Percentiles rank a stretch among this genome's conserved stretches.
phyloP scores from a whole-genome alignment of 2,797 vertebrate genomes.

The Champsocephalus esox region DNA sequence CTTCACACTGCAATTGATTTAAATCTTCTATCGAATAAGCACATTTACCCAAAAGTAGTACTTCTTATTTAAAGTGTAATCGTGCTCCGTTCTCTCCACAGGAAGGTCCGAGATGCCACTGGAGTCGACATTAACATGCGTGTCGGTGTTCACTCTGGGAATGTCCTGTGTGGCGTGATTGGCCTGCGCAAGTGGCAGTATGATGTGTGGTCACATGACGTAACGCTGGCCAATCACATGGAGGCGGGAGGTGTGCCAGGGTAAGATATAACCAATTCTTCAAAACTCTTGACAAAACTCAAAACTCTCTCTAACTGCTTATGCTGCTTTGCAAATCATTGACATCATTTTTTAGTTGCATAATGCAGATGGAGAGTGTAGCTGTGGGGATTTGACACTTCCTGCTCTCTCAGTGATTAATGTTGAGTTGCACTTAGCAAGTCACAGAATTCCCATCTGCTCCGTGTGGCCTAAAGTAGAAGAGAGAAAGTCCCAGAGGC shows the following conservation, averaged over 20 bases:
- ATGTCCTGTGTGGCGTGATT: conserved; percentile 96
- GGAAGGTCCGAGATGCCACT: conserved; percentile 96
- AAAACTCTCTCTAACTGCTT: background rate
- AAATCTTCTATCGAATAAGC: background rate
- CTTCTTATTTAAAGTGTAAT: background rate
- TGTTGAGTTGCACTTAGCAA: conserved; percentile 30
- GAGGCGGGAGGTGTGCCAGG: conserved; percentile 97
- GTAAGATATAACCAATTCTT: conserved; percentile 75
- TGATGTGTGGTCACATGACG: conserved; percentile 98
- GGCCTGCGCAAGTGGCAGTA: conserved; percentile 99
- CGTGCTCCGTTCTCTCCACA: conserved; percentile 61
- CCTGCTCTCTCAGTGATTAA: conserved; percentile 23
- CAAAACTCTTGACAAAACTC: background rate
- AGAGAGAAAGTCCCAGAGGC: conserved; percentile 11
- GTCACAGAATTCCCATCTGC: conserved; percentile 37
- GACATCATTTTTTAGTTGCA: background rate
- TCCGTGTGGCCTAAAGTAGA: conserved; percentile 2
- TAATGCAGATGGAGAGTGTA: conserved; percentile 1
- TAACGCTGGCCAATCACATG: conserved; percentile 98
- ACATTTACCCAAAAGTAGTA: background rate
- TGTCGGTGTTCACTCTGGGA: conserved; percentile 96
- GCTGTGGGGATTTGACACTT: conserved; percentile 19
- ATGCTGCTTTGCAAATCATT: conserved; percentile 2
- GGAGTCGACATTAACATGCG: conserved; percentile 98
- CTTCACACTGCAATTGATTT: background rate